Evolutionary conservation across 2,888 invertebrate genomes (phyloP), one percentile per base, ranked within the genome.

Genomic region (Drosophila helvetica): DNA sequence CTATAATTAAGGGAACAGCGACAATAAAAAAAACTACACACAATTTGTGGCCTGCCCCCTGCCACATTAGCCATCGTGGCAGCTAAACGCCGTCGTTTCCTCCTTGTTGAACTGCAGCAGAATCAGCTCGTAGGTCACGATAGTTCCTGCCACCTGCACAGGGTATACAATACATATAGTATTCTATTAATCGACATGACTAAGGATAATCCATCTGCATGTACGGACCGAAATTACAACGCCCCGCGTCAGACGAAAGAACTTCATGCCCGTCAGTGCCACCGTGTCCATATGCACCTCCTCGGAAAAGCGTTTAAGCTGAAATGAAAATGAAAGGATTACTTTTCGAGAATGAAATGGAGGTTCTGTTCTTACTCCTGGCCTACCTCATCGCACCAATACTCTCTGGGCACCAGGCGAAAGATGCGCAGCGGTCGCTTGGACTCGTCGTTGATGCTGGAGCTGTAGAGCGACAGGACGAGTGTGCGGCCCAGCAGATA

Each of bases 101-200:
- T 81, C 90, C 45, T 92, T 91, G 75, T 93, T 93, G 75, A 93
- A 93, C 73, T 94, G 94, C 47, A 94, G 90, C 60, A 94, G 85
- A 30, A 94, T 93, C 18, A 94, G 89, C 84, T 94, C 94, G 77
- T 94, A 94, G 7, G 94, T 94, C 8, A 94, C 93, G 58, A 94
- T 93, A 3, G 94, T 94, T 42, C 94, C 94, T 45, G 93, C 93
- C 55, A 94, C 93, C 94, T 94, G n/a, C 38, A 38, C 7, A 45
- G 1, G 22, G n/a, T n/a, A 17, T 27, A 25, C 1, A 15, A 7
- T 38, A 38, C 38, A 59, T 61, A 69, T 53, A 50, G 30, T 63
- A 70, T 43, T 43, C 48, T 50, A 66, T 66, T 48, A 56, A 56
- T 43, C 42, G 25, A 45, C 38, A 19, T 17, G 42, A 46, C 18